Evolutionary conservation across 2,888 invertebrate genomes (phyloP).

Genomic region (Fissipunctia ypsillon): DNA sequence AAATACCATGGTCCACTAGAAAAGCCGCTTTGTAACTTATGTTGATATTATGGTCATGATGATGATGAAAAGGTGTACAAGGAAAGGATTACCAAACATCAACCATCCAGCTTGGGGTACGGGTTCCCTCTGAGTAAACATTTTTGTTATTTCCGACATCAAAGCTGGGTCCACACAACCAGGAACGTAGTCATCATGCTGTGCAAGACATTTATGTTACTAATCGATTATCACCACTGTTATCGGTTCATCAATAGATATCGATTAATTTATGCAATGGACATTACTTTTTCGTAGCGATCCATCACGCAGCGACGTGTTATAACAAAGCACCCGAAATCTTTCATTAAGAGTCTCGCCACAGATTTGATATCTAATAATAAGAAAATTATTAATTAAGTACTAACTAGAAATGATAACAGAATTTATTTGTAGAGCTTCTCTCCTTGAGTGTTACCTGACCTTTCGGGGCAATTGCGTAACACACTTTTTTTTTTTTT

Average conservation of each 20-base stretch:
- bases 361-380: conserved; percentile 78
- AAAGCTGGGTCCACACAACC: conserved; percentile 80
- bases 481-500: too few relatives aligned
- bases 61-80: background rate
- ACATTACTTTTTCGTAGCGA: conserved; percentile 82
- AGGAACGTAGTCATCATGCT: conserved; percentile 83
- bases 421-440: background rate
- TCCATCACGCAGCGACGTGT: conserved; percentile 85
- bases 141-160: conserved; percentile 82
- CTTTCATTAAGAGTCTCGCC: conserved; percentile 81
- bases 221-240: conserved; percentile 18
- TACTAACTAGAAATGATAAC: background rate
- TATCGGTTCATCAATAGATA: background rate
- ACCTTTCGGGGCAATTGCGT: too few relatives aligned
- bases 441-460: background rate
- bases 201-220: conserved; percentile 18
- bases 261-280: background rate
- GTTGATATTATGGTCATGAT: background rate
- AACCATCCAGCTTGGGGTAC: conserved; percentile 85
- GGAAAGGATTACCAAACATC: conserved; percentile 80
- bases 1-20: background rate
- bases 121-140: conserved; percentile 77
- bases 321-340: conserved; percentile 83
- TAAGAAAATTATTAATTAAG: conserved; percentile 28
- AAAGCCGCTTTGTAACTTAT: background rate